Evolutionary conservation across 2,888 invertebrate genomes (phyloP).

Genomic region (Candidula unifasciata): DNA sequence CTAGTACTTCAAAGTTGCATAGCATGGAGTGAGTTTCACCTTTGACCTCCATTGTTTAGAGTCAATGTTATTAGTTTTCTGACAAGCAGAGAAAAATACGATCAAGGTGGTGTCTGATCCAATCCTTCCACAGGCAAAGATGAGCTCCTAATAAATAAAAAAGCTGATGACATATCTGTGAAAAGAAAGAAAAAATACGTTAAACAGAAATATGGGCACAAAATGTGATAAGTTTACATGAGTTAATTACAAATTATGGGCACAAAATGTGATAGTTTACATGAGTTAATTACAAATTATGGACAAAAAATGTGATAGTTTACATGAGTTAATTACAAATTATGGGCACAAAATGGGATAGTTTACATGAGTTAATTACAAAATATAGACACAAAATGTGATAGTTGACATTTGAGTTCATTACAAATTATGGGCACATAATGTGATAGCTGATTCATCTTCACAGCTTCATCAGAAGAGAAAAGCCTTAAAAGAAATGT

Average conservation of each 20-base stretch:
- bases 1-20: slow-evolving; percentile 76
- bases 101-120: slow-evolving; percentile 59
- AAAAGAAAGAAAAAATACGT: slow-evolving; percentile 3
- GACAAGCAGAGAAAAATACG: not conserved
- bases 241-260: not conserved
- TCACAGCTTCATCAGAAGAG: too few relatives aligned
- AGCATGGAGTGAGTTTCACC: slow-evolving; percentile 73
- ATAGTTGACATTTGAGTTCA: too few relatives aligned
- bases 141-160: slow-evolving; percentile 70
- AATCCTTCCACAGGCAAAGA: slow-evolving; percentile 68
- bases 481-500: too few relatives aligned
- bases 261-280: not conserved
- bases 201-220: not conserved
- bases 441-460: not conserved
- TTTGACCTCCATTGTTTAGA: slow-evolving; percentile 72
- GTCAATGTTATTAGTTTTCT: not conserved
- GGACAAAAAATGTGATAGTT: too few relatives aligned
- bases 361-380: not conserved
- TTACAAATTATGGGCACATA: too few relatives aligned
- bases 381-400: not conserved
- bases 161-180: slow-evolving; percentile 70
- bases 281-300: not conserved
- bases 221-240: not conserved
- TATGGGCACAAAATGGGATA: not conserved
- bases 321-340: too few relatives aligned